Evolutionary conservation across 1,140 invertebrate genomes (phyloP), one percentile per base, ranked within the genome.

Genomic region (Eufriesea mexicana): DNA sequence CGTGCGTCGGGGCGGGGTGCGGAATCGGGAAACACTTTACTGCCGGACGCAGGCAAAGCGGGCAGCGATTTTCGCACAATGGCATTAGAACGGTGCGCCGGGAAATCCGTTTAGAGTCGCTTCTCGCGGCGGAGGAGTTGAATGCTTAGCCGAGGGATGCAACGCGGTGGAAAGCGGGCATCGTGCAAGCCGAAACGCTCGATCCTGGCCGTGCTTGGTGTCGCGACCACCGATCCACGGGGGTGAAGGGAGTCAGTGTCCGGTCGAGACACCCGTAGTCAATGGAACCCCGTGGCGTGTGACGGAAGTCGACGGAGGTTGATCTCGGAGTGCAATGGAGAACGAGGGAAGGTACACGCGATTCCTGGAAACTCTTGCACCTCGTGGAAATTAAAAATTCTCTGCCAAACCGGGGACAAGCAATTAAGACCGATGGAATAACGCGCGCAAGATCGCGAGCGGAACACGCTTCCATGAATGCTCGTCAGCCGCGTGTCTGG

Each of bases 61-160:
- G 67, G 20, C 47, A 59, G 61, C 84, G 84, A 55, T 72, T 79
- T 35, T 68, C 57, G 67, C 71, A 92, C 92, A 93, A 93, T 92
- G 67, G 92, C 86, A 93, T 94, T 94, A 93, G 88, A 62, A 67
- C 75, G 64, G 42, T 89, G 86, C 88, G n/a, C 88, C 79, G 85
- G 83, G 79, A 94, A 94, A 94, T 93, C 93, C 90, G 90, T 93
- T 93, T 92, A 92, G 80, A 88, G 61, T 78, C 62, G 66, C 76
- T 67, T 67, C 72, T 81, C 54, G 72, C 61, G 42, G 51, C 66
- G 49, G 35, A n/a, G 14, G 6, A 23, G 47, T 20, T 79, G 59
- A 72, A 72, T 54, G 20, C 67, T n/a, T 2, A 23, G 51, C 35
- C 20, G 35, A 35, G 18, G 14, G 35, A 35, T 35, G 35, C 35